Evolutionary conservation across 2,888 invertebrate genomes (phyloP), one percentile per base, ranked within the genome.

Genomic region (Athalia circularis): DNA sequence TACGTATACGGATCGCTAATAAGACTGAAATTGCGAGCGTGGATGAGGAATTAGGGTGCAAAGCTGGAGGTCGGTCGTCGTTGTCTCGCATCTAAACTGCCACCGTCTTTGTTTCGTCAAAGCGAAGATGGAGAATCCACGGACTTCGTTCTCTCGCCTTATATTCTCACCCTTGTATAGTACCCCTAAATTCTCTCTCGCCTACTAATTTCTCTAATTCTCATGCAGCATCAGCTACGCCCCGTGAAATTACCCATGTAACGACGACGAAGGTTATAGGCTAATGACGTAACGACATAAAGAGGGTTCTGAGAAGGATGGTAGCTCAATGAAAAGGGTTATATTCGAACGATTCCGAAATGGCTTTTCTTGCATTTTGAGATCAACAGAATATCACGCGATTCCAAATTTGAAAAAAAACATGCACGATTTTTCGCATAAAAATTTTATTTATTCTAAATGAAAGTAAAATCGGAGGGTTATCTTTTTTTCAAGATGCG

Each of bases 241-340:
- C 72, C 72, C 72, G 59, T 72, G 43, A 72, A 72, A 59, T 72
- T 59, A 72, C 57, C 72, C 72, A 45, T 59, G 57, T 72, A 72
- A 72, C 72, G 72, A 72, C 57, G 72, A 72, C 72, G 59, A 72
- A 72, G 72, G 70, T 72, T 57, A 29, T 29, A 45, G 57, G 57
- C 59, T 59, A 72, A 62, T 62, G 29, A 13, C 13, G 15, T 15
- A 13, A 59, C 52, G 70, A 72, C 59, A 59, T 59, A 45, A 45
- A 29, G 70, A 68, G 29, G 29, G 29, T 29, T 29, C 29, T 2
- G 29, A 29, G 11, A 68, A 68, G 50, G 54, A 54, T 68, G 43
- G 52, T 52, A 48, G 48, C 29, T 62, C 9, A 9, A 47, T 29
- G 29, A 29, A 29, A 29, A 29, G 29, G 29, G 29, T 29, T 29